These are phyloP conservation scores for Cathartes aura DNA, from an alignment of 2,113 vertebrate species.

Conservation along the genomic window DNA sequence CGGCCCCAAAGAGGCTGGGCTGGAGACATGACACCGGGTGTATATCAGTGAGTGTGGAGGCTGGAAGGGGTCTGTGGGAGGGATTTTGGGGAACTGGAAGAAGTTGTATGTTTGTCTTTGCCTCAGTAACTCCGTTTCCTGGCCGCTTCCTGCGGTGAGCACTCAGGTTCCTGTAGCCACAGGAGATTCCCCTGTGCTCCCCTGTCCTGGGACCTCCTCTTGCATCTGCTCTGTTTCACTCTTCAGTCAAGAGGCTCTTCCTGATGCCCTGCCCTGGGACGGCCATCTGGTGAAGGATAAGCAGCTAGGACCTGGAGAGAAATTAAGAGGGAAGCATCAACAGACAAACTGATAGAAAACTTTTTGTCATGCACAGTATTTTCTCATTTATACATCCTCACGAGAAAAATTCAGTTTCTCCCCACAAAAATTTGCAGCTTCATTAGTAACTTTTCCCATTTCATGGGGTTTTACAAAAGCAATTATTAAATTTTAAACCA, in stretches of 20 bases:
- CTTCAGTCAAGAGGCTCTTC: background rate
- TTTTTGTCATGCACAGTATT: background rate
- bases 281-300: background rate
- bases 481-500: background rate
- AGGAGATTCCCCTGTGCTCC: rapidly evolving
- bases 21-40: background rate
- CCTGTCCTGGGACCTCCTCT: background rate
- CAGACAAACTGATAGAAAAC: background rate
- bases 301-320: background rate
- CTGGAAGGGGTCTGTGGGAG: background rate
- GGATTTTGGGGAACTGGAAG: background rate
- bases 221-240: background rate
- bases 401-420: background rate
- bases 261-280: too few species aligned
- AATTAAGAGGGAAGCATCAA: background rate
- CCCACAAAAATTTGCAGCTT: background rate
- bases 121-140: background rate
- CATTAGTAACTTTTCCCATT: background rate
- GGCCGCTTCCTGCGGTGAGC: background rate
- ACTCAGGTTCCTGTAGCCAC: rapidly evolving
- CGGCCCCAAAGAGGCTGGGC: background rate
- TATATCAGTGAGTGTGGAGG: background rate
- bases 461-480: background rate
- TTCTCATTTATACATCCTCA: background rate
- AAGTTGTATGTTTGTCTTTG: background rate